These are phyloP conservation scores for Aphelenchoides fujianensis DNA, from an alignment of 1,140 invertebrate genomes.

Conservation along the genomic window DNA sequence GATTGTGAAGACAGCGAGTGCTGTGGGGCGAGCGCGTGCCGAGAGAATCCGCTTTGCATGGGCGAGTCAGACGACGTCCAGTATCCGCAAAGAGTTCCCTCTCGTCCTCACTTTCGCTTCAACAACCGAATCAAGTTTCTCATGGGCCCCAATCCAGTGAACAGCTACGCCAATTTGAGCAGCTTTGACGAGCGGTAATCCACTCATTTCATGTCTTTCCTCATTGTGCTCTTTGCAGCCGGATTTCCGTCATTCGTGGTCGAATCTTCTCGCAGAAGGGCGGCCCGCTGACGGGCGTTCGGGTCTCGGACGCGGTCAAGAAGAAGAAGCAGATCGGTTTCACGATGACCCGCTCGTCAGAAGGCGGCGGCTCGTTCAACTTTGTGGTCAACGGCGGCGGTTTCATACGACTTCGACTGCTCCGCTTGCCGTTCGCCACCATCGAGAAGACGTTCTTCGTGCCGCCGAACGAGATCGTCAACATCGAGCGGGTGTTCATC, in stretches of 20 bases:
- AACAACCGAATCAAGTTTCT: constrained; percentile 96
- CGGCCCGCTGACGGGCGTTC: constrained; percentile 85
- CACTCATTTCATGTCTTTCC: neutral
- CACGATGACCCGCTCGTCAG: constrained; percentile 23
- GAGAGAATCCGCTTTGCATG: constrained; percentile 66
- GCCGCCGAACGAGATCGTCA: constrained; percentile 85
- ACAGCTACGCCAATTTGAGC: constrained; percentile 87
- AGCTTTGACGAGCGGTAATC: constrained; percentile 94
- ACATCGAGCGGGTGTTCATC: constrained; percentile 63
- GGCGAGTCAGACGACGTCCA: constrained; percentile 73
- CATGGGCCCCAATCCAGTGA: constrained; percentile 92
- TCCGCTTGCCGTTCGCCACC: constrained; percentile 82
- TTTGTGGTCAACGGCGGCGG: constrained; percentile 93
- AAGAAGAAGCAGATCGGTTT: constrained; percentile 76
- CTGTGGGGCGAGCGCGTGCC: constrained; percentile 76
- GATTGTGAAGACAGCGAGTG: constrained; percentile 98
- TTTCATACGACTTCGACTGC: constrained; percentile 87
- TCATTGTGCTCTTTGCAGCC: constrained; percentile 69
- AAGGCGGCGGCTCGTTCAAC: constrained; percentile 72
- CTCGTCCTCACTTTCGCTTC: constrained; percentile 87
- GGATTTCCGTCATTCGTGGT: constrained; percentile 89
- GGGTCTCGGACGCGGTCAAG: constrained; percentile 85
- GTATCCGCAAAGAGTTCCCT: neutral
- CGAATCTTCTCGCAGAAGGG: constrained; percentile 83
- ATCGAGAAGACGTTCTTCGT: constrained; percentile 86